Conservation (phyloP, 2,888 invertebrate species). For the Cheilosia vulpina region DNA sequence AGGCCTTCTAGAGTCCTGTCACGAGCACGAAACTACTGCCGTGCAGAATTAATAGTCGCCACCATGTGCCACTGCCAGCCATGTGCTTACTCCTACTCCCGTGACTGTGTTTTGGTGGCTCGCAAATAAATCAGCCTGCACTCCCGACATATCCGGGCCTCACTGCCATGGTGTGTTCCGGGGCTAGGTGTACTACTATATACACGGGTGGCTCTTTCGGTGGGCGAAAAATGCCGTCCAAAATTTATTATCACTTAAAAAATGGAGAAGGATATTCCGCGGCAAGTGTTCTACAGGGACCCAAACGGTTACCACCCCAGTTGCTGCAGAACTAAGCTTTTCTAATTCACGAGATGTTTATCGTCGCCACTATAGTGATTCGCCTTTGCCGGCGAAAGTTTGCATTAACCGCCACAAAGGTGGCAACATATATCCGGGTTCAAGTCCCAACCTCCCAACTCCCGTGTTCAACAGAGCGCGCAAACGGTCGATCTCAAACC, state of each 20-base stretch:
- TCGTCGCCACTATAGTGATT: slow-evolving; percentile 57
- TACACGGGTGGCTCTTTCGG: slow-evolving; percentile 22
- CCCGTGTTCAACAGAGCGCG: neutral
- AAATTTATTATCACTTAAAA: slow-evolving; percentile 71
- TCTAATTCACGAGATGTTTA: slow-evolving; percentile 70
- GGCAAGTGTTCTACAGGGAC: slow-evolving; percentile 40
- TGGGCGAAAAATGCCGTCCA: slow-evolving; percentile 62
- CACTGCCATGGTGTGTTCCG: slow-evolving; percentile 2
- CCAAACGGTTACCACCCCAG: neutral
- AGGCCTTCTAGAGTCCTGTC: slow-evolving; percentile 64
- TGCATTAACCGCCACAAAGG: slow-evolving; percentile 55
- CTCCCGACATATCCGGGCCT: slow-evolving; percentile 49
- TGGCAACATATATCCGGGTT: slow-evolving; percentile 65
- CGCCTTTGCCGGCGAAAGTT: slow-evolving; percentile 46
- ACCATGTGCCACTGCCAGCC: slow-evolving; percentile 64
- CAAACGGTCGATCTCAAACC: slow-evolving; percentile 19
- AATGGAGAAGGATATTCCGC: slow-evolving; percentile 21
- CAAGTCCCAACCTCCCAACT: neutral
- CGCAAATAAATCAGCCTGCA: slow-evolving; percentile 65
- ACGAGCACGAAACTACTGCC: slow-evolving; percentile 66
- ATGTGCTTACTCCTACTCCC: slow-evolving; percentile 32
- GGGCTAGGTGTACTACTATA: slow-evolving; percentile 15
- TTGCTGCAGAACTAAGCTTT: slow-evolving; percentile 52
- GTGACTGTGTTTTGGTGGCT: slow-evolving; percentile 54
- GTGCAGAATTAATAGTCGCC: slow-evolving; percentile 69